Percentiles rank a stretch among this genome's conserved stretches.
These are phyloP conservation scores for Paralichthys olivaceus DNA, from an alignment of 2,113 vertebrate genomes.

Conservation along the genomic window DNA sequence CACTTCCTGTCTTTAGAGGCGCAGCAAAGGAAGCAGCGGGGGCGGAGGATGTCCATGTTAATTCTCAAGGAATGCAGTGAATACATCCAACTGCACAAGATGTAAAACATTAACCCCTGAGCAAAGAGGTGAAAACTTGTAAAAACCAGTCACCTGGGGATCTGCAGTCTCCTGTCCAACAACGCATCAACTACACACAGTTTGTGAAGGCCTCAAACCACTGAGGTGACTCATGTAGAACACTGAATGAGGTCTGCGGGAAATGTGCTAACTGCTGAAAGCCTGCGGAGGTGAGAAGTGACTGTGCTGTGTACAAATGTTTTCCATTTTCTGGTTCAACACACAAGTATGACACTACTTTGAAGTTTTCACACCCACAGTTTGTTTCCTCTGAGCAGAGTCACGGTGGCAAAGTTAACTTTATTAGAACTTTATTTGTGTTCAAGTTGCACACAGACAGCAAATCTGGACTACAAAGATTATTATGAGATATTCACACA, in stretches of 20 bases:
- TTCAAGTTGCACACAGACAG: neutral
- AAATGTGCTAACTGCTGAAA: neutral
- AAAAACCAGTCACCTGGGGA: neutral
- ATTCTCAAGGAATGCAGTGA: conserved; percentile 68
- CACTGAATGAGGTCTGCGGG: conserved; percentile 2
- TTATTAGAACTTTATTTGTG: neutral
- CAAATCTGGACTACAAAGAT: neutral
- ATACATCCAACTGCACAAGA: conserved; percentile 42
- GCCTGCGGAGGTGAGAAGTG: neutral
- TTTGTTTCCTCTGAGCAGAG: neutral
- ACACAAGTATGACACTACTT: no score
- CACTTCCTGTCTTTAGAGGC: conserved; percentile 74
- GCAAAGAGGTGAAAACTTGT: neutral
- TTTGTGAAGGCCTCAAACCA: conserved; percentile 7
- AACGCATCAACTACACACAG: conserved; percentile 2
- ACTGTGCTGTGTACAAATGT: neutral
- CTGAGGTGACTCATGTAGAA: neutral
- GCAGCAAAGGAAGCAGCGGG: conserved; percentile 64
- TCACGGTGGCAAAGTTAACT: neutral
- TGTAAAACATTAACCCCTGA: conserved; percentile 58
- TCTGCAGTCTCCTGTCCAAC: neutral
- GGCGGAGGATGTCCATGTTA: conserved; percentile 66
- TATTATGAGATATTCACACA: neutral
- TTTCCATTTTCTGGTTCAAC: no score
- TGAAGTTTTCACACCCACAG: neutral